These are phyloP conservation scores for Xiphorhynchus erythropygius DNA, from an alignment of 2,797 vertebrate genomes.

Conservation along the genomic window DNA sequence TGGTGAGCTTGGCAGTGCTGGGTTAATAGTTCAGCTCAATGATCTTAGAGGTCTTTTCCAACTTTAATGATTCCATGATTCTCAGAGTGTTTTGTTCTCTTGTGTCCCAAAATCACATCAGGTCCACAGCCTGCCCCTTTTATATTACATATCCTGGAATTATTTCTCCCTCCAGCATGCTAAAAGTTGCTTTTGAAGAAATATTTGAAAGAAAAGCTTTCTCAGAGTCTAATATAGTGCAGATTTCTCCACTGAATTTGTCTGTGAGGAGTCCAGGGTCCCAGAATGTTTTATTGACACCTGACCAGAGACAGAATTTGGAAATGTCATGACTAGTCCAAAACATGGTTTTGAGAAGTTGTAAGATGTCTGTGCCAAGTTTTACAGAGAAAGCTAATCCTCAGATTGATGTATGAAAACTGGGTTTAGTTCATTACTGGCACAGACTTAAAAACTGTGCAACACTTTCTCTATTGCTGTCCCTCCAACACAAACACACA, in stretches of 20 bases:
- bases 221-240: neutral
- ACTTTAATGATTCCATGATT: neutral
- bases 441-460: neutral
- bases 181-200: neutral
- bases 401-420: slow-evolving; percentile 31
- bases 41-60: neutral
- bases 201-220: slow-evolving; percentile 24
- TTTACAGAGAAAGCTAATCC: slow-evolving; percentile 50
- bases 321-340: slow-evolving; percentile 22
- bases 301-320: slow-evolving; percentile 16
- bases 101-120: neutral
- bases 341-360: slow-evolving; percentile 27
- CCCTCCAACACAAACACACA: neutral
- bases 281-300: slow-evolving; percentile 14
- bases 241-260: slow-evolving; percentile 25
- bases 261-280: neutral
- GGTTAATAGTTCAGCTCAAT: fast-evolving
- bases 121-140: neutral
- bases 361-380: slow-evolving; percentile 29
- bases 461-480: neutral
- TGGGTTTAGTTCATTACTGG: slow-evolving; percentile 20
- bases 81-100: neutral
- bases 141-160: neutral
- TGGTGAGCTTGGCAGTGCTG: neutral
- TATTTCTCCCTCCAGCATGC: neutral